A percentile compares a stretch with the other conserved stretches of the same genome.
phyloP scores from a whole-genome alignment of 1,140 invertebrate species.

The Sogatella furcifera region DNA sequence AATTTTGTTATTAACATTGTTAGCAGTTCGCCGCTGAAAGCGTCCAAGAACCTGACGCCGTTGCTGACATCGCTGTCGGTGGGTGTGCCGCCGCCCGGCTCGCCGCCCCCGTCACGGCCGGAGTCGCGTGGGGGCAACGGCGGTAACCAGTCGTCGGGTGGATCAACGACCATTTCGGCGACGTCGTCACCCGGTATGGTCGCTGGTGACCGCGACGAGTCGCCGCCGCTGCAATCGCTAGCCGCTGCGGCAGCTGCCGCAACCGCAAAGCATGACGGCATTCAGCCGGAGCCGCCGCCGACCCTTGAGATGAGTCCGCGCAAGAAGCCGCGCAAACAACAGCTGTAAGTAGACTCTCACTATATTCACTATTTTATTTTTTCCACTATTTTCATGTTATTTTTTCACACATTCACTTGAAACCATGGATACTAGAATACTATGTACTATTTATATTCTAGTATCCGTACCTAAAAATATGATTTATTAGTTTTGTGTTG shows the following conservation, averaged over 20 bases:
- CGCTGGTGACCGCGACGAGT: slow-evolving; percentile 28
- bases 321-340: slow-evolving; percentile 44
- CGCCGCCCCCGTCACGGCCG: slow-evolving; percentile 33
- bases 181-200: slow-evolving; percentile 63
- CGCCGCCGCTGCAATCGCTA: slow-evolving; percentile 12
- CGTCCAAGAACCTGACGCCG: slow-evolving; percentile 46
- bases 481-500: no score
- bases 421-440: no score
- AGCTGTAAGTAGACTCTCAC: slow-evolving; percentile 32
- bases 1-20: no score
- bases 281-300: slow-evolving; percentile 25
- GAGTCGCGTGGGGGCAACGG: slow-evolving; percentile 24
- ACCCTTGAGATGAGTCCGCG: slow-evolving; percentile 39
- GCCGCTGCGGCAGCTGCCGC: slow-evolving; percentile 27
- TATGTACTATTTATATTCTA: no score
- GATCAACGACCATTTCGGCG: slow-evolving; percentile 66
- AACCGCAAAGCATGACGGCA: slow-evolving; percentile 8
- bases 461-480: no score
- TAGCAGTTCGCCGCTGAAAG: slow-evolving; percentile 39
- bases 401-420: neutral
- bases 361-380: no score
- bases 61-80: slow-evolving; percentile 38
- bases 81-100: slow-evolving; percentile 22
- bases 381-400: neutral
- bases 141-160: slow-evolving; percentile 35